Evolutionary conservation across 1,140 invertebrate genomes (phyloP).

Genomic region (Formica selysi): DNA sequence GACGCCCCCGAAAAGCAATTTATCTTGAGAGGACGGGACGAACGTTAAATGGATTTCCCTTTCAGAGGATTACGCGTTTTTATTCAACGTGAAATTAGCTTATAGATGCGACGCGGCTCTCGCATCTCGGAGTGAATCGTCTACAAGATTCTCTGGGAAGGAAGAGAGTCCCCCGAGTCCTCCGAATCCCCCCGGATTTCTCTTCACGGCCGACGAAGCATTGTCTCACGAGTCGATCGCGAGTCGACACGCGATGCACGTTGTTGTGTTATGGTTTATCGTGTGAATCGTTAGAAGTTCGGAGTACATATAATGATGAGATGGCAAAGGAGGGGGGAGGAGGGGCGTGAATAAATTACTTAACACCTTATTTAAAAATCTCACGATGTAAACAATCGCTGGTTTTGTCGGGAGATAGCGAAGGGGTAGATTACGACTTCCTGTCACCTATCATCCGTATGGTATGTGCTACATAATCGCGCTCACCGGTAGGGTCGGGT

Average conservation of each 20-base stretch:
- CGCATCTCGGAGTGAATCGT: constrained; percentile 61
- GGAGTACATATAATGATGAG: constrained; percentile 20
- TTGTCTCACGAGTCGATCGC: constrained; percentile 44
- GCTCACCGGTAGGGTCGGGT: constrained; percentile 49
- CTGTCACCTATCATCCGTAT: constrained; percentile 71
- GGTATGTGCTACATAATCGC: constrained; percentile 40
- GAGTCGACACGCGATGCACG: constrained; percentile 44
- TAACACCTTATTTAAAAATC: constrained; percentile 59
- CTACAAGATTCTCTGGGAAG: neutral
- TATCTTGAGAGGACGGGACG: constrained; percentile 76
- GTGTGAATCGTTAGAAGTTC: constrained; percentile 54
- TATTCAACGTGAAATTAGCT: constrained; percentile 80
- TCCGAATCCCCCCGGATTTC: constrained; percentile 5
- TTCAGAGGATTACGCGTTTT: constrained; percentile 75
- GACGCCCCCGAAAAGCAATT: constrained; percentile 78
- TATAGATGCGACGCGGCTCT: constrained; percentile 54
- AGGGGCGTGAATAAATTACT: constrained; percentile 56
- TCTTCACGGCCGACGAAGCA: neutral
- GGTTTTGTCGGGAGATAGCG: constrained; percentile 40
- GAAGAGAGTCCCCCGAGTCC: neutral
- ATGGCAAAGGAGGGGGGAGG: neutral
- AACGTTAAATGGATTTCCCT: constrained; percentile 79
- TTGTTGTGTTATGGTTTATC: constrained; percentile 39
- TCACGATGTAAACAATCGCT: constrained; percentile 60
- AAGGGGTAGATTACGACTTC: constrained; percentile 71